Conservation (phyloP, 2,797 vertebrate genomes). For the Anniella stebbinsi region DNA sequence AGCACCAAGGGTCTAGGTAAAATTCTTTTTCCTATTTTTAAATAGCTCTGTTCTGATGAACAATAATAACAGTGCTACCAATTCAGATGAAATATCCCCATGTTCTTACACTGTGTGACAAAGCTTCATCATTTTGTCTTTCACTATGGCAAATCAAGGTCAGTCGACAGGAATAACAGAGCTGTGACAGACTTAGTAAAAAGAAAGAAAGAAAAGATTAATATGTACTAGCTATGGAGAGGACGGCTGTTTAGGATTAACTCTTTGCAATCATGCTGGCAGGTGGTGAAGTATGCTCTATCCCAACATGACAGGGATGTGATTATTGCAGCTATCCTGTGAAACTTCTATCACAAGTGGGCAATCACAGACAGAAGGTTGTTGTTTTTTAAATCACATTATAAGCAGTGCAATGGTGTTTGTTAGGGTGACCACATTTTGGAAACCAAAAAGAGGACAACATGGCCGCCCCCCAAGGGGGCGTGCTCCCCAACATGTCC, state of each 20-base stretch:
- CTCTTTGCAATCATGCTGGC: neutral
- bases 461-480: no score
- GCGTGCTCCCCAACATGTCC: no score
- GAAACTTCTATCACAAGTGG: neutral
- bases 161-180: constrained; percentile 83
- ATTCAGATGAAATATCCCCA: constrained; percentile 84
- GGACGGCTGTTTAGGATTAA: constrained; percentile 32
- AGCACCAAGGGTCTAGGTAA: constrained; percentile 75
- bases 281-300: constrained; percentile 1
- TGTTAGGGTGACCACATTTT: no score
- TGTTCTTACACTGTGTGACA: constrained; percentile 80
- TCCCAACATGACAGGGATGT: neutral
- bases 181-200: constrained; percentile 82
- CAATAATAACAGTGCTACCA: constrained; percentile 69
- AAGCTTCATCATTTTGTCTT: constrained; percentile 90
- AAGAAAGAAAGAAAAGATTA: constrained; percentile 75
- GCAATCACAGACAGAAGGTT: neutral
- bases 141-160: constrained; percentile 85
- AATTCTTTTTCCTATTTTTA: constrained; percentile 69
- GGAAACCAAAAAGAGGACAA: no score
- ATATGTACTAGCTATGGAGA: constrained; percentile 48
- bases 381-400: neutral
- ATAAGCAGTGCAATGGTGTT: neutral
- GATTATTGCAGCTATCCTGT: neutral
- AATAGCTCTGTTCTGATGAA: constrained; percentile 73